phyloP scores from a whole-genome alignment of 2,113 vertebrate species.

The Indicator indicator region DNA sequence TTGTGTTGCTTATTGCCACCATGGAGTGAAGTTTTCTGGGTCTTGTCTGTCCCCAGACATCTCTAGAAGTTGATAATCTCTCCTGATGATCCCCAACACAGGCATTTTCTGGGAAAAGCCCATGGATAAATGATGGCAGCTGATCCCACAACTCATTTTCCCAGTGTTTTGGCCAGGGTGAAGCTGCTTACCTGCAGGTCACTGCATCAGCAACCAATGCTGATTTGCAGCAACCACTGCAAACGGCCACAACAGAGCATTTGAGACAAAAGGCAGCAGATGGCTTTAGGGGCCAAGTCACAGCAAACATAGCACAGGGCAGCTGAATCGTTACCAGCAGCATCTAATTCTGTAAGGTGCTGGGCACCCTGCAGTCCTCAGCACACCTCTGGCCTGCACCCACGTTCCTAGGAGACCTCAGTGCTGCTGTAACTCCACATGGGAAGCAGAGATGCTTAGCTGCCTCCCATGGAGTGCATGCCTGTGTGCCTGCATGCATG shows the following conservation, averaged over 20 bases:
- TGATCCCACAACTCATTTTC: background rate
- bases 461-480: background rate
- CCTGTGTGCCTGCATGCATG: rapidly evolving
- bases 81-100: background rate
- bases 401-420: rapidly evolving
- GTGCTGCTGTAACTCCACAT: background rate
- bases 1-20: background rate
- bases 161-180: background rate
- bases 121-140: rapidly evolving
- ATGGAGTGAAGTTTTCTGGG: background rate
- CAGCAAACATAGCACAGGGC: background rate
- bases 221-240: background rate
- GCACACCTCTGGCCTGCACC: background rate
- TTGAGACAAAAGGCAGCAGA: background rate
- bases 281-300: background rate
- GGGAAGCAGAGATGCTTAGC: background rate
- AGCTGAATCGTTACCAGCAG: background rate
- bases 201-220: background rate
- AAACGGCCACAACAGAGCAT: background rate
- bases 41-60: background rate
- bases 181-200: background rate
- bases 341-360: background rate
- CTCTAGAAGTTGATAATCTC: background rate
- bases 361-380: background rate
- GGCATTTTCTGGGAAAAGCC: background rate